A percentile compares a stretch with the other conserved stretches of the same genome.
phyloP scores from a whole-genome alignment of 2,113 vertebrate genomes.

The Podarcis muralis region DNA sequence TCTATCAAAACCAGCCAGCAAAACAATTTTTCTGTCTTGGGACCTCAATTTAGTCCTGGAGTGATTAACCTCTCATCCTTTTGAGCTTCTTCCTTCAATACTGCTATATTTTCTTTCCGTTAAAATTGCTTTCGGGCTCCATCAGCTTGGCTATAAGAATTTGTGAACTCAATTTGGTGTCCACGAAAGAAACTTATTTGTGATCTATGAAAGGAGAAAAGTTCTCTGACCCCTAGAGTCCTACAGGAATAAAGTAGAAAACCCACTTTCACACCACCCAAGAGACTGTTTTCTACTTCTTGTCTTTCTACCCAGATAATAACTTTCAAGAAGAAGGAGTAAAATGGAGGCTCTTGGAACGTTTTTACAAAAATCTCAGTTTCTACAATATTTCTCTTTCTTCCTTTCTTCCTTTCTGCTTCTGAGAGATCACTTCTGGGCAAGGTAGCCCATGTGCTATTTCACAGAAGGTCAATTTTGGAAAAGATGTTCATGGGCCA shows the following conservation, averaged over 20 bases:
- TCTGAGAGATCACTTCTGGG: conserved; percentile 36
- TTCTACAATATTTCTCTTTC: not conserved
- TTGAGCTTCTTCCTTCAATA: conserved; percentile 53
- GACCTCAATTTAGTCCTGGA: conserved; percentile 59
- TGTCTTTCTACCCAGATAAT: conserved; percentile 54
- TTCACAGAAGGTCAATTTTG: conserved; percentile 3
- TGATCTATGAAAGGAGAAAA: conserved; percentile 63
- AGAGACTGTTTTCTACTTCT: conserved; percentile 56
- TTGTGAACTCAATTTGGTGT: conserved; percentile 61
- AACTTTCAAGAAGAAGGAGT: conserved; percentile 48
- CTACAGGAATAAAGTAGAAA: conserved; percentile 54
- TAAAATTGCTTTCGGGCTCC: conserved; percentile 73
- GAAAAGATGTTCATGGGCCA: not conserved
- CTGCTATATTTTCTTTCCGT: conserved; percentile 65
- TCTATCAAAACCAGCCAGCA: conserved; percentile 66
- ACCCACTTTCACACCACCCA: conserved; percentile 57
- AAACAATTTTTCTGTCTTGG: conserved; percentile 63
- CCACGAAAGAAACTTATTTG: conserved; percentile 60
- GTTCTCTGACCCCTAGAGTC: conserved; percentile 59
- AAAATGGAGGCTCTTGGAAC: conserved; percentile 39
- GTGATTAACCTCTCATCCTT: conserved; percentile 71
- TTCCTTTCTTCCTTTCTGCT: not conserved
- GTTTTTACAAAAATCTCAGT: not conserved
- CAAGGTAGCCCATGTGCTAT: conserved; percentile 31
- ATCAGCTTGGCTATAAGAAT: conserved; percentile 65